These are phyloP conservation scores for Nephrotoma guestfalica DNA, from an alignment of 2,888 invertebrate genomes.

Conservation along the genomic window DNA sequence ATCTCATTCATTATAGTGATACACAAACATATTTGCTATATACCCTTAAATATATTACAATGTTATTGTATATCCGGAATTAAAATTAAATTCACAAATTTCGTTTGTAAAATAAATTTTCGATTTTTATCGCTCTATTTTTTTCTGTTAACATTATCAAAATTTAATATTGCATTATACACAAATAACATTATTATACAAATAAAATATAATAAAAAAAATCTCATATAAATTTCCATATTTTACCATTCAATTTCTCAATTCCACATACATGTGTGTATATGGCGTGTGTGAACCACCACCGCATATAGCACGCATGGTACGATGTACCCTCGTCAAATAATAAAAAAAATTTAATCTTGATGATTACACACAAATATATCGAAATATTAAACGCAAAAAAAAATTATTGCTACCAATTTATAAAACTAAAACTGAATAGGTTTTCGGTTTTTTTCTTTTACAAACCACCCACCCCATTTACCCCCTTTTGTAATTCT, in stretches of 20 bases:
- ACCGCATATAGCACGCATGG: neutral
- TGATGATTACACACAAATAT: neutral
- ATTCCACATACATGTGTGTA: neutral
- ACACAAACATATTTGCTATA: no score
- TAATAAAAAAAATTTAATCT: neutral
- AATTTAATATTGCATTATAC: neutral
- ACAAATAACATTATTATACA: neutral
- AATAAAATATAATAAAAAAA: neutral
- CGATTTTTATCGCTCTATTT: neutral
- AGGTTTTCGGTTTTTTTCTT: neutral
- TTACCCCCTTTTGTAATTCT: neutral
- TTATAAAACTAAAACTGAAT: neutral
- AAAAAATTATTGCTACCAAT: neutral
- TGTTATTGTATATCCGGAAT: neutral
- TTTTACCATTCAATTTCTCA: neutral
- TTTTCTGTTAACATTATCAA: neutral
- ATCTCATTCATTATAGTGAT: no score
- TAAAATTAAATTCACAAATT: neutral
- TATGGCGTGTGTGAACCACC: neutral
- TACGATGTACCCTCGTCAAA: neutral
- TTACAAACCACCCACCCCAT: neutral
- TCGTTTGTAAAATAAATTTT: neutral
- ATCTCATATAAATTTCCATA: neutral
- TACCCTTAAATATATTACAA: no score
- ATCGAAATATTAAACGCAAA: neutral